Conservation (phyloP, 2,113 vertebrate species). For the Callochromis pleurospilus region DNA sequence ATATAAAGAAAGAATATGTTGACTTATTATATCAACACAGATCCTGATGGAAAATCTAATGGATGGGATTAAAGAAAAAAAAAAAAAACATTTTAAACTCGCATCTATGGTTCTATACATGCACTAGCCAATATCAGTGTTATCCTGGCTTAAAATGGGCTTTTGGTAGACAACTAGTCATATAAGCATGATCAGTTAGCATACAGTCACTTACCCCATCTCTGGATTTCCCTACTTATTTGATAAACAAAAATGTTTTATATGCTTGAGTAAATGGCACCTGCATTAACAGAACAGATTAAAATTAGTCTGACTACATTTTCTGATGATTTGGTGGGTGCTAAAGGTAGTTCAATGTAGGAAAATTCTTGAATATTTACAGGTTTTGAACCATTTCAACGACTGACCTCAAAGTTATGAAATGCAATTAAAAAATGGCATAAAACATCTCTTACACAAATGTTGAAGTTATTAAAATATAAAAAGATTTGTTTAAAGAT, state of each 20-base stretch:
- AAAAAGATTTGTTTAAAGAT: neutral
- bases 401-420: neutral
- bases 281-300: neutral
- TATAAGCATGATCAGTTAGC: neutral
- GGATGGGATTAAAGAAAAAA: neutral
- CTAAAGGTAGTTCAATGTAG: neutral
- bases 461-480: neutral
- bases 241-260: neutral
- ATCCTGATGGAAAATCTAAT: neutral
- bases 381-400: neutral
- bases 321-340: neutral
- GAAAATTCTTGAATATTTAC: neutral
- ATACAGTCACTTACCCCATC: neutral
- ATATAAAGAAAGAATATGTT: neutral
- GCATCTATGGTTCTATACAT: neutral
- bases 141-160: neutral
- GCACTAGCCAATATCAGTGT: neutral
- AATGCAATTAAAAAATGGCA: neutral
- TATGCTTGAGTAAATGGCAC: neutral
- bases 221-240: neutral
- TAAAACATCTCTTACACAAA: neutral
- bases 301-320: neutral
- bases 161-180: neutral
- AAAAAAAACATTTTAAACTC: neutral
- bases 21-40: neutral